Base-by-base conservation (phyloP, 2,888 invertebrate species). In the Pollenia griseotomentosa region DNA sequence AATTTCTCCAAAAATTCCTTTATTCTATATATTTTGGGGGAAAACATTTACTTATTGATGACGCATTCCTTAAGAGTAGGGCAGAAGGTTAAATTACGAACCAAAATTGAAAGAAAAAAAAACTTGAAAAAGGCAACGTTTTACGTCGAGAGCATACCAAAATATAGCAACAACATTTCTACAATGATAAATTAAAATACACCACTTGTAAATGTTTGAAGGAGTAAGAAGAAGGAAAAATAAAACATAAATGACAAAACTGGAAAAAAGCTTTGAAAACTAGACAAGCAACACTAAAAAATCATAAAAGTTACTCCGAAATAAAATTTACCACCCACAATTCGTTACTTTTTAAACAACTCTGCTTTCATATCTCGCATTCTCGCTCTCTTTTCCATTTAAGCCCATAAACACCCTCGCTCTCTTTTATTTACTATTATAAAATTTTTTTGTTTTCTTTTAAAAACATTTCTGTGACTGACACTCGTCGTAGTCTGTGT, bases 61-160 rank as follows among this genome's bases (percentile, higher is more conserved):
- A 92, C 92, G 92, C 92, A 92, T 91, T 90, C 90, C 89, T 89
- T 83, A 85, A 91, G 90, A 91, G 91, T 91, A 92, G 92, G 91
- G 90, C 91, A 91, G 91, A 90, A 91, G 90, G 91, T 91, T 91
- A 90, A 90, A 90, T 89, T 90, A 90, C 89, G 87, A 90, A 77
- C 40, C 40, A 63, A 85, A 53, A 79, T 61, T 53, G 19, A 59
- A 68, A 68, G 23, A 48, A 71, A 81, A 42, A 61, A 16, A 16
- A 55, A 68, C 40, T 14, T 12, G 12, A 12, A 74, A 73, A 55
- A 74, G 16, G 4, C 73, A 78, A 71, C 81, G 66, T 79, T 75
- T 33, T 83, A 78, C 71, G 66, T 66, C 42, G 75, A 75, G 70
- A 82, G 78, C 80, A 57, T 33, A 61, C 14, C 14, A 16, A 75